Percentiles rank a stretch among this genome's conserved stretches.
Conservation (phyloP, 2,113 vertebrate species). For the Notothenia coriiceps region DNA sequence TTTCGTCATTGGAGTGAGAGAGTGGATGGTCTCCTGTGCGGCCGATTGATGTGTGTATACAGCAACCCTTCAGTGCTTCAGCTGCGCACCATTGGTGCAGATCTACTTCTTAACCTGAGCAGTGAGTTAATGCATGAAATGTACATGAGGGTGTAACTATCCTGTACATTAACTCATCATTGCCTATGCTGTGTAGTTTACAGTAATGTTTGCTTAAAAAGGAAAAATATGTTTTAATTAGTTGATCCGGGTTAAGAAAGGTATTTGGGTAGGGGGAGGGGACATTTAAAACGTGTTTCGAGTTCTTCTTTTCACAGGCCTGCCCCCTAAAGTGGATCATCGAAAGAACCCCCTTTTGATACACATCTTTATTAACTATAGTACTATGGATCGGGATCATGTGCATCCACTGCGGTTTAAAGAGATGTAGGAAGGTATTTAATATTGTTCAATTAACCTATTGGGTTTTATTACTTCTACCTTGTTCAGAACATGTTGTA, state of each 20-base stretch:
- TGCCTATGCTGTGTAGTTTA: constrained; percentile 31
- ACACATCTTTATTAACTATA: constrained; percentile 62
- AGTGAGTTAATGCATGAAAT: constrained; percentile 82
- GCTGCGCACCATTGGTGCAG: constrained; percentile 61
- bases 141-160: constrained; percentile 79
- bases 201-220: constrained; percentile 1
- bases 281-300: constrained; percentile 74
- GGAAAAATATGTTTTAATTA: constrained; percentile 6
- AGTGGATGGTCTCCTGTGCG: constrained; percentile 70
- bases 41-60: constrained; percentile 62
- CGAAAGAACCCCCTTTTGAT: constrained; percentile 66
- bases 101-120: constrained; percentile 75
- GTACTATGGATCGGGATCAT: constrained; percentile 66
- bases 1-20: constrained; percentile 70
- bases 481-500: constrained; percentile 26
- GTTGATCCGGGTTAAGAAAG: not conserved
- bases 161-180: constrained; percentile 53
- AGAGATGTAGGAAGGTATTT: constrained; percentile 81
- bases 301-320: constrained; percentile 85
- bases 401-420: constrained; percentile 61
- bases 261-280: constrained; percentile 27
- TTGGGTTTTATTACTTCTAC: constrained; percentile 15
- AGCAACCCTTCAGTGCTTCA: constrained; percentile 56
- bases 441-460: constrained; percentile 37
- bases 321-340: constrained; percentile 64